Conservation (phyloP, 1,140 invertebrate genomes). For the Apis dorsata region DNA sequence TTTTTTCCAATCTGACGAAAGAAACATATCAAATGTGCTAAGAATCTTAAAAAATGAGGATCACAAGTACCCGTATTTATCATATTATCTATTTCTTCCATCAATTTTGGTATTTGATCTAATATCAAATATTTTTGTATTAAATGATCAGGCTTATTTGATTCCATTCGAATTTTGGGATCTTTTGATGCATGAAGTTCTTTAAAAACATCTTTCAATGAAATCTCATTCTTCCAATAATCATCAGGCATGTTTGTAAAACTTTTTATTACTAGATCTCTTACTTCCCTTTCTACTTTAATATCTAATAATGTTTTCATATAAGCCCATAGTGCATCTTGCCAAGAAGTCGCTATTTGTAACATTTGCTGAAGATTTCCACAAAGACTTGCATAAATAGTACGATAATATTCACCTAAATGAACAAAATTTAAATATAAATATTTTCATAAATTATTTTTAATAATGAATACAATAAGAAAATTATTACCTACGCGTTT, state of each 20-base stretch:
- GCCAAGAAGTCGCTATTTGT: conserved; percentile 89
- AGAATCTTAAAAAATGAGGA: conserved; percentile 87
- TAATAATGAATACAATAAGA: background rate
- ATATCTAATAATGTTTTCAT: conserved; percentile 91
- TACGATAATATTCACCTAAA: conserved; percentile 83
- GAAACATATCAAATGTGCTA: conserved; percentile 92
- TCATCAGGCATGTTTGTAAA: conserved; percentile 85
- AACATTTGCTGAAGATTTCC: conserved; percentile 90
- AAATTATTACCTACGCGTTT: conserved; percentile 73
- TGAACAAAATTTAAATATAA: background rate
- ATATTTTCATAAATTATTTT: background rate
- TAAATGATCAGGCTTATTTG: conserved; percentile 82
- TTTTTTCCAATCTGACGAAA: conserved; percentile 88
- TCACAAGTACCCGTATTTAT: conserved; percentile 69
- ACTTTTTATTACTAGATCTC: conserved; percentile 79
- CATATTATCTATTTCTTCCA: conserved; percentile 82
- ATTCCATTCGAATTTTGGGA: conserved; percentile 79
- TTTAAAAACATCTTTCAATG: conserved; percentile 87
- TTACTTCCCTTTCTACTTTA: conserved; percentile 88
- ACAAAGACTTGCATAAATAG: conserved; percentile 89
- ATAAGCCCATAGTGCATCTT: conserved; percentile 95
- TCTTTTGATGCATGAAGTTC: conserved; percentile 82
- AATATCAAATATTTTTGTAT: conserved; percentile 90
- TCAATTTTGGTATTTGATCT: conserved; percentile 84
- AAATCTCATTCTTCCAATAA: conserved; percentile 89